phyloP scores from a whole-genome alignment of 1,140 invertebrate genomes.

The Heliconius eleuchia region DNA sequence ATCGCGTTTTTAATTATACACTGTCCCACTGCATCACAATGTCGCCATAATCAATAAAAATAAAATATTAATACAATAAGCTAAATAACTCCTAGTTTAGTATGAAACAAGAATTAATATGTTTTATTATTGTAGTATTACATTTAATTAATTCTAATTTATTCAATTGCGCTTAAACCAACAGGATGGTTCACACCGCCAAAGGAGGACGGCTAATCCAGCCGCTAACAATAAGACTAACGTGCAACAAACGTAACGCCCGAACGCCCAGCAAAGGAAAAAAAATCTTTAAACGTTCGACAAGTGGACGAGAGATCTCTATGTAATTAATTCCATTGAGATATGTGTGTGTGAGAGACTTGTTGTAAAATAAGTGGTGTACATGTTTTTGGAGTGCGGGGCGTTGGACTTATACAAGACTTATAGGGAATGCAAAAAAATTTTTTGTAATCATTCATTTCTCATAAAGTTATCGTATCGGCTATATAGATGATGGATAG shows the following conservation, averaged over 20 bases:
- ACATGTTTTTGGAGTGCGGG: constrained; percentile 60
- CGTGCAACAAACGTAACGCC: constrained; percentile 61
- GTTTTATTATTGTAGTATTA: too few relatives aligned
- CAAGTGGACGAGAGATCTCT: constrained; percentile 57
- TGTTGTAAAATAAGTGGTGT: constrained; percentile 70
- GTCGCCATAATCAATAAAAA: too few relatives aligned
- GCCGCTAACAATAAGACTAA: constrained; percentile 56
- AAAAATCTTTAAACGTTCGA: constrained; percentile 48
- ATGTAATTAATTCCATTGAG: constrained; percentile 51
- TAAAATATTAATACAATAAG: too few relatives aligned
- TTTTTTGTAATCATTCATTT: constrained; percentile 80
- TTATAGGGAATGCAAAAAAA: constrained; percentile 76
- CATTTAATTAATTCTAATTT: too few relatives aligned
- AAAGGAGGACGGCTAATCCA: constrained; percentile 91
- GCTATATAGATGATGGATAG: constrained; percentile 52
- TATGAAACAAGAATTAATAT: too few relatives aligned
- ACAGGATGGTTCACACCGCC: constrained; percentile 93
- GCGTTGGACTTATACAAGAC: constrained; percentile 74
- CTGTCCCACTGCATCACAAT: too few relatives aligned
- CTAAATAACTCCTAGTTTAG: too few relatives aligned
- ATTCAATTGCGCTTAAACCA: neutral
- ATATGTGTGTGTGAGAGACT: constrained; percentile 46
- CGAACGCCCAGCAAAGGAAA: constrained; percentile 35
- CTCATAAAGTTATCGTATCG: constrained; percentile 65
- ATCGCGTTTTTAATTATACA: too few relatives aligned